These are phyloP conservation scores for Maccullochella peelii DNA, from an alignment of 2,113 vertebrate genomes.

Conservation along the genomic window DNA sequence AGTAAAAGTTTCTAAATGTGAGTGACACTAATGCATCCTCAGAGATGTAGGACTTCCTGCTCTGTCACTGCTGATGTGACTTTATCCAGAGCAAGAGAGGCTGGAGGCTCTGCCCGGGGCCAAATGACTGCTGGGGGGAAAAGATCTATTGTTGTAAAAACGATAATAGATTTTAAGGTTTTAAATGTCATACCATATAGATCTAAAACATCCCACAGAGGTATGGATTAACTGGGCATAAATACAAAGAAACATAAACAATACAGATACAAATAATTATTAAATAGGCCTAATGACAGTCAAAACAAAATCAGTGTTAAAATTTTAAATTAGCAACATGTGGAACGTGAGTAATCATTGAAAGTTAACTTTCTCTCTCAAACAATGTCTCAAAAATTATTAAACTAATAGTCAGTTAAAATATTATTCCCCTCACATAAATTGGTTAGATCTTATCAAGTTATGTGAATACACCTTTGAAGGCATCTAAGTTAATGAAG, in stretches of 20 bases:
- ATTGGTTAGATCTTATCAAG: neutral
- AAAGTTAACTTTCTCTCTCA: neutral
- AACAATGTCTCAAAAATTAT: neutral
- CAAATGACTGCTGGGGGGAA: neutral
- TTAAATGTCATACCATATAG: neutral
- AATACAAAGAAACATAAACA: neutral
- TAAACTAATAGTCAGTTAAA: neutral
- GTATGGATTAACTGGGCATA: neutral
- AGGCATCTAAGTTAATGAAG: neutral
- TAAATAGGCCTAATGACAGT: neutral
- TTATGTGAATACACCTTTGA: too few relatives aligned
- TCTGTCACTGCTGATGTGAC: constrained; percentile 48
- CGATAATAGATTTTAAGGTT: neutral
- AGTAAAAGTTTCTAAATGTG: constrained; percentile 14
- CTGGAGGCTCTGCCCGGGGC: neutral
- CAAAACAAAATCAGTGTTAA: neutral
- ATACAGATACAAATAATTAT: neutral
- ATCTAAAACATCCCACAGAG: neutral
- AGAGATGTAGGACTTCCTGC: constrained; percentile 55
- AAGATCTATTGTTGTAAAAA: neutral
- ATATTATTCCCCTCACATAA: neutral
- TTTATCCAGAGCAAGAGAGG: constrained; percentile 47
- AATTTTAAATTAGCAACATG: neutral
- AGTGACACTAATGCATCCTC: constrained; percentile 25
- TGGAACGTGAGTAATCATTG: neutral